Evolutionary conservation across 2,797 vertebrate species (phyloP).

Genomic region (Anisognathus igniventris): DNA sequence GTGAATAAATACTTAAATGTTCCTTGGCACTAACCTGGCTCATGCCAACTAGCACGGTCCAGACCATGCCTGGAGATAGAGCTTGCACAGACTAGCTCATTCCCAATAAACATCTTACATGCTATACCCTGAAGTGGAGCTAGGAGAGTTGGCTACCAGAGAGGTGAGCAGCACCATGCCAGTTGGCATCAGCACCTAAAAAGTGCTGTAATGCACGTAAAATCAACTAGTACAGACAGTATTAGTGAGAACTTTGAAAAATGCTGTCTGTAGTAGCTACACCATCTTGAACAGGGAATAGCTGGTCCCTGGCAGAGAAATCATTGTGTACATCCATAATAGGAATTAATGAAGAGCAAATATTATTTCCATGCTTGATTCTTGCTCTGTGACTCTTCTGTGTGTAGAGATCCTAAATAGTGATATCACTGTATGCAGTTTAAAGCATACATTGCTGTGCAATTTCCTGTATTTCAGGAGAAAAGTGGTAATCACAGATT

Average conservation of each 20-base stretch:
- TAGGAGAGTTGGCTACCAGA: not conserved
- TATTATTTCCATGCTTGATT: not conserved
- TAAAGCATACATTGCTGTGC: not conserved
- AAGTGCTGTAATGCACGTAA: not conserved
- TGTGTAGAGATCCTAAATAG: not conserved
- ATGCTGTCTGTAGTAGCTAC: not conserved
- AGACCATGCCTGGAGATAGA: not conserved
- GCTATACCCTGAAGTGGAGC: not conserved
- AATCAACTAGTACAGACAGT: not conserved
- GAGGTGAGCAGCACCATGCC: not conserved
- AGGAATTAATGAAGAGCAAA: not conserved
- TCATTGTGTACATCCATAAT: not conserved
- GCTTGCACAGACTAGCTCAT: not conserved
- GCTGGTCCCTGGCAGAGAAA: not conserved
- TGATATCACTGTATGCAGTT: not conserved
- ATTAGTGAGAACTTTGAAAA: not conserved
- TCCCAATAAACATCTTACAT: not conserved
- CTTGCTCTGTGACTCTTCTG: not conserved
- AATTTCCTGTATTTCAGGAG: not conserved
- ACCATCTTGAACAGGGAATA: not conserved
- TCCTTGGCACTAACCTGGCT: not conserved
- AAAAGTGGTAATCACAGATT: not conserved
- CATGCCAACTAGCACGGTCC: fast-evolving
- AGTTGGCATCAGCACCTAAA: not conserved
- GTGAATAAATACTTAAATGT: not conserved